Evolutionary conservation across 2,113 vertebrate species (phyloP), one percentile per base, ranked within the genome.

Genomic region (Elgaria multicarinata): DNA sequence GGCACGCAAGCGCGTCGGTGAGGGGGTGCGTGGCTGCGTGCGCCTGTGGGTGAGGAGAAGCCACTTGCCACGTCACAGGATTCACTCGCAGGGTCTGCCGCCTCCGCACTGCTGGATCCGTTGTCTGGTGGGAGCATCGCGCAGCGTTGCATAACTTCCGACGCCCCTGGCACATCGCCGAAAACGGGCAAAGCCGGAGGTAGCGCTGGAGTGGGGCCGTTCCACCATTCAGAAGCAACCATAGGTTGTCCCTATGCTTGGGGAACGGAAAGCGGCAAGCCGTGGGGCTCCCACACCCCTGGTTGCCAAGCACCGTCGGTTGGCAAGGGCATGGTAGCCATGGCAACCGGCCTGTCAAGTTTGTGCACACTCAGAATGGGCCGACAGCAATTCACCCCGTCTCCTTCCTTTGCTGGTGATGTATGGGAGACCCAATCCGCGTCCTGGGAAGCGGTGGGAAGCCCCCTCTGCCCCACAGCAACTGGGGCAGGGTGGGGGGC

Each of bases 31-130:
- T 42, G 42, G 71, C 50, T 4, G n/a, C 71, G 53, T 39, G 50
- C 18, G 69, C 71, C 71, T 3, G 69, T 42, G 2, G 71, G 84
- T 9, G 46, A 20, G 69, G 69, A 85, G 84, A 36, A 75, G 84
- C 53, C 84, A 26, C 3, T 58, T 39, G 71, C 84, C 50, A 86
- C 84, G 84, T 86, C 84, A 86, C 8, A 24, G 84, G 84, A 86
- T 86, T 75, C 84, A 75, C 84, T 86, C 0, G 5, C 71, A 42
- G 50, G 69, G 69, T 18, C 71, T 75, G 50, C 62, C 50, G 69
- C 84, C 71, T 53, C 84, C 84, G 58, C 71, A 58, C 84, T 39
- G 50, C 83, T 69, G 66, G 64, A 66, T 84, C 16, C 44, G 64
- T 58, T 31, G 84, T 31, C 84, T 75, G 84, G 67, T 85, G 83